Evolutionary conservation across 2,888 invertebrate species (phyloP), one percentile per base, ranked within the genome.

Genomic region (Drosophila ustulata): DNA sequence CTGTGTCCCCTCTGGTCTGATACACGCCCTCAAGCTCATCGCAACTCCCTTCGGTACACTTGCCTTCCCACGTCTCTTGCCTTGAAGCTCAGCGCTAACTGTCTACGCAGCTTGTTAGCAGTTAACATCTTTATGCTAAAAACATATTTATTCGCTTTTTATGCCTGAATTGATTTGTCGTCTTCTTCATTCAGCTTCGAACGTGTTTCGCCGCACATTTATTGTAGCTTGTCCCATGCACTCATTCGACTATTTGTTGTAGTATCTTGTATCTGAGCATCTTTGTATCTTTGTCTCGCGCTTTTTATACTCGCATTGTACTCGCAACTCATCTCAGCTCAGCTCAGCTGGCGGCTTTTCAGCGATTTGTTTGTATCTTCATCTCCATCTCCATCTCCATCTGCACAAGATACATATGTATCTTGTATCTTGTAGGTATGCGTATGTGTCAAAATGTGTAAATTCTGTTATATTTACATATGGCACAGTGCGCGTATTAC

Each of bases 81-180:
- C n/a, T 37, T n/a, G 11, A 5, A 2, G 37, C 5, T 28, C n/a
- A 37, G n/a, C n/a, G n/a, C 9, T 30, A 18, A 30, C 23, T 52
- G 30, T 58, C 51, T 18, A 8, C 50, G 23, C 66, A 67, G 75
- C 87, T 87, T 80, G 83, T 85, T 85, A 80, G 81, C 83, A 87
- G 89, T 89, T 89, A 89, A 82, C 90, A 75, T 85, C 83, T 88
- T 76, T 62, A 88, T 80, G 90, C 80, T 85, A 89, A 89, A 89
- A 89, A 84, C 78, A 80, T 87, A 89, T 83, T 87, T 87, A 89
- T 83, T 85, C 89, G 78, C 85, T 89, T 85, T 90, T 82, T 80
- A 85, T 82, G 90, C 89, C 82, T 89, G 87, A 90, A 85, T 89
- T 88, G 87, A 88, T 86, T 86, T 84, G 89, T 85, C 89, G 87